phyloP scores from a whole-genome alignment of 37 sponge, comb jelly and placozoan genomes.

The Aplysina aerophoba region DNA sequence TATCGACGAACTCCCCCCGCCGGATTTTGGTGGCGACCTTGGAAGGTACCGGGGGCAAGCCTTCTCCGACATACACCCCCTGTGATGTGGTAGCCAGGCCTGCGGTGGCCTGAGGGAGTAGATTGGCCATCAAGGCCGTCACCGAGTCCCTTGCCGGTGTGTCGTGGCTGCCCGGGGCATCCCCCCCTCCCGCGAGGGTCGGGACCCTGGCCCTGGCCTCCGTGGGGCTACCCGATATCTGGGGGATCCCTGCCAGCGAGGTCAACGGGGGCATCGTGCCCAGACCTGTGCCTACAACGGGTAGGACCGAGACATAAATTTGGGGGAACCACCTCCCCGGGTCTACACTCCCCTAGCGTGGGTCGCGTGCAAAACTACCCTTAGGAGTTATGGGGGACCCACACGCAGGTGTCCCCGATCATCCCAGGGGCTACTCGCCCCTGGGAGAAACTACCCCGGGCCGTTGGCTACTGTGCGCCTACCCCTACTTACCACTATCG shows the following conservation, averaged over 20 bases:
- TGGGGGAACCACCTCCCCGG: too few relatives aligned
- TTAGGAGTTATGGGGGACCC: too few relatives aligned
- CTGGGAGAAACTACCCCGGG: too few relatives aligned
- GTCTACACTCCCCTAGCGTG: too few relatives aligned
- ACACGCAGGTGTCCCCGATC: too few relatives aligned
- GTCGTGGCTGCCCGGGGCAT: neutral
- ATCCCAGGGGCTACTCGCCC: too few relatives aligned
- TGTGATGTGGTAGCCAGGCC: too few relatives aligned
- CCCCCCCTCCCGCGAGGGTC: neutral
- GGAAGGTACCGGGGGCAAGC: constrained; percentile 1
- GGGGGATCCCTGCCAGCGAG: neutral
- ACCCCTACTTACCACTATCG: too few relatives aligned
- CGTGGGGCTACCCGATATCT: neutral
- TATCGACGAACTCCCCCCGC: constrained; percentile 1
- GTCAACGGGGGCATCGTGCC: constrained; percentile 20
- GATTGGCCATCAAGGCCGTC: neutral
- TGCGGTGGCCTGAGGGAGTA: neutral
- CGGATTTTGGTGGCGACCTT: neutral
- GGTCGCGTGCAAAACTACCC: too few relatives aligned
- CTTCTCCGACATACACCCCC: constrained; percentile 24
- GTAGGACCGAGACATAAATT: too few relatives aligned
- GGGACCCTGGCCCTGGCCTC: neutral
- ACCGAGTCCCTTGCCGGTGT: neutral
- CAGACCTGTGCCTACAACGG: neutral
- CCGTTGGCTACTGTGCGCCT: too few relatives aligned